Base-by-base conservation (phyloP, 2,888 invertebrate species). In the Parasteatoda lunata region DNA sequence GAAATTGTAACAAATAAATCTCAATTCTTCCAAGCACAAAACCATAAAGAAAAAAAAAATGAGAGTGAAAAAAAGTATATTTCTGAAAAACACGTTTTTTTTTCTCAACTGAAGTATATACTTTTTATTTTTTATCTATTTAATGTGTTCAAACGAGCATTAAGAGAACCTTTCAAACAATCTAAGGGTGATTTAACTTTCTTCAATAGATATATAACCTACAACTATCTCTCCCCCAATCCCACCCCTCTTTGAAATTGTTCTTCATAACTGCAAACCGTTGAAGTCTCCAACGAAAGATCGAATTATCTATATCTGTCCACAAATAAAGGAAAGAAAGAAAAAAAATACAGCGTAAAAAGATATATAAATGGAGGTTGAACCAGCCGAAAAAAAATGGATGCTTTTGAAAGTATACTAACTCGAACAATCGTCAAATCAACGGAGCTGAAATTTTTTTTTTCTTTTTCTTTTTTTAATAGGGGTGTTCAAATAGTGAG, bases 351-450 rank as follows among this genome's bases (percentile, higher is more conserved):
- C 47, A 51, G 65, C 65, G n/a, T 71, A 71, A 51, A 49, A 15
- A 72, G 49, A 51, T 72, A 72, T 72, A 72, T 72, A 72, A 72
- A 72, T n/a, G 49, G 71, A 76, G 64, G 64, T n/a, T 7, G 65
- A 65, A 4, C 13, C 9, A 66, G 59, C 30, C 30, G 49, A 54
- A 73, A 52, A 77, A 71, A 84, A 73, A 78, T 15, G 52, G 48
- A 71, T 71, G 79, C 85, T 76, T 85, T 85, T 66, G 73, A 79
- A 68, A 52, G 73, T 68, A 75, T 76, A 76, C 72, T 52, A 71
- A 83, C 76, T 83, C 77, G 83, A 80, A 85, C 80, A 85, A 85
- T 85, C 80, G 85, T 85, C 85, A 85, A 85, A 85, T 85, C 85
- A 85, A 11, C 68, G 77, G 65, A 85, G 80, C 85, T 80, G 69